Base-by-base conservation (phyloP, 2,113 vertebrate species). In the Turdus rufiventris region DNA sequence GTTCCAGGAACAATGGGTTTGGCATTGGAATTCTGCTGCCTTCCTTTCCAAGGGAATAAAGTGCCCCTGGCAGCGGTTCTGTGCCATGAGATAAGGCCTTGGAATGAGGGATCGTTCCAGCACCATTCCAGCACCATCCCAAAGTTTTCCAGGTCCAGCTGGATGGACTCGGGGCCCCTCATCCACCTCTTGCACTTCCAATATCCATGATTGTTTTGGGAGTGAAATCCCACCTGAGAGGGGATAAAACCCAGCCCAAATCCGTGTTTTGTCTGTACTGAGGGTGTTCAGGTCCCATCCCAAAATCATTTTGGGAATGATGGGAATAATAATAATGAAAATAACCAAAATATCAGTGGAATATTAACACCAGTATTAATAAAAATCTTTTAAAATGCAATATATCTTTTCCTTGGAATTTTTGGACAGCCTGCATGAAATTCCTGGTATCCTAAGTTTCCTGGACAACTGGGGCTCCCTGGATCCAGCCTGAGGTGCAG, bases 1-100 rank as follows among this genome's bases (percentile, higher is more conserved):
- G 85, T 25, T 51, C 36, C 48, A 28, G 25, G 89, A 97, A 98
- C 97, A 97, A 97, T 94, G 65, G 40, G 33, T 74, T 87, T 97
- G 95, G 91, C 96, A 93, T 74, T 47, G 60, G 61, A 93, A 72
- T 25, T 24, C 86, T 54, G 34, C 88, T 66, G 50, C 13, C 26
- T 89, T 94, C 85, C 53, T 75, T 88, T 89, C 94, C 75, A 94
- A 88, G 91, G 7, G 70, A 85, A 63, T 77, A 60, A 61, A 71
- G 71, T 71, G 91, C 73, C 88, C 67, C 86, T 91, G 93, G 93
- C 78, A 87, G 34, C 0, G 15, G 11, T 85, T 67, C 78, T 45
- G 65, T 74, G 91, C 61, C 67, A 43, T 0, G 0, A 78, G 93
- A 94, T 51, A 87, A 89, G 70, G 54, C 36, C n/a, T 60, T 80